Evolutionary conservation across 2,888 invertebrate species (phyloP), one percentile per base, ranked within the genome.

Genomic region (Onchidella celtica): DNA sequence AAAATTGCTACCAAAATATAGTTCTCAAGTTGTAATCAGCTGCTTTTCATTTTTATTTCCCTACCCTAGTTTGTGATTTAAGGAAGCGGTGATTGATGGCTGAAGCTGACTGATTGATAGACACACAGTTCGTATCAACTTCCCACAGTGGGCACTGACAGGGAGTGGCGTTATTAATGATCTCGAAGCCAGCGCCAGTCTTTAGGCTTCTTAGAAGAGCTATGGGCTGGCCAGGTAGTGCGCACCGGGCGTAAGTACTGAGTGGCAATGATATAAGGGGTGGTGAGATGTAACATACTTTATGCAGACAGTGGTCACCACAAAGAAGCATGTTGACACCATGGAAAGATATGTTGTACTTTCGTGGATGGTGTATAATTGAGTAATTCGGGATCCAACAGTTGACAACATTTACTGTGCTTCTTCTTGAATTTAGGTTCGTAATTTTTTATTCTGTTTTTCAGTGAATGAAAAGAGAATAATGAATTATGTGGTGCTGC

Each of bases 231-330:
- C 65, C 76, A 81, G 81, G 81, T 81, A 81, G 76, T 81, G 76
- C 72, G 29, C 75, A 65, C 81, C 81, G 81, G 76, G 81, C 81
- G 81, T 81, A 81, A 81, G 81, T 81, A 81, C 81, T 81, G 81
- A 63, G 81, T 81, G 81, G 81, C 81, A 81, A 81, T 81, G 36
- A 69, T 69, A 63, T 57, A 32, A 27, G 72, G 70, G 81, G 76
- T 76, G 81, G 81, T 81, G 76, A 81, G 34, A 40, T 14, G 17
- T 38, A 32, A 24, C 17, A 6, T 47, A 11, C 11, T 17, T 27
- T 32, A 66, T 17, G 32, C 61, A 61, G 61, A 6, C n/a, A n/a
- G n/a, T n/a, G n/a, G n/a, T n/a, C n/a, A n/a, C n/a, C n/a, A n/a
- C n/a, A n/a, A n/a, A 27, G n/a, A 29, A 73, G 40, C 73, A 34